Percentiles rank a stretch among this genome's conserved stretches.
phyloP scores from a whole-genome alignment of 2,888 invertebrate genomes.

The Taenaris catops region DNA sequence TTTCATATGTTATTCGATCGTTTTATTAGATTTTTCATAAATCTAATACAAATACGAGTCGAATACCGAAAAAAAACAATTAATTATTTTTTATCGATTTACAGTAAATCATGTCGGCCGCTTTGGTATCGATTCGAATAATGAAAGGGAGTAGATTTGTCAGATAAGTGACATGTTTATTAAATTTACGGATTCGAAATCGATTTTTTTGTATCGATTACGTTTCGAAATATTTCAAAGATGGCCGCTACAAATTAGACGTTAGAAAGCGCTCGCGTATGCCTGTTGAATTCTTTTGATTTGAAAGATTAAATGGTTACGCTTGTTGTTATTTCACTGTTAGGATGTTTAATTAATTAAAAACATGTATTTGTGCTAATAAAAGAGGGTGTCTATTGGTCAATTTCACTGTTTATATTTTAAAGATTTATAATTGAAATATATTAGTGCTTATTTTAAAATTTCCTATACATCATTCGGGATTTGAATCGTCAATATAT shows the following conservation, averaged over 20 bases:
- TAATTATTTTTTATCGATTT: constrained; percentile 47
- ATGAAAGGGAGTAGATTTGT: constrained; percentile 51
- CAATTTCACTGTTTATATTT: too few species aligned
- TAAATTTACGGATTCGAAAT: constrained; percentile 30
- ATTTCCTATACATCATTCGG: too few species aligned
- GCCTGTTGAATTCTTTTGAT: too few species aligned
- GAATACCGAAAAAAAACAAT: constrained; percentile 47
- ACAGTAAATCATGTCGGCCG: constrained; percentile 54
- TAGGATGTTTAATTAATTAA: too few species aligned
- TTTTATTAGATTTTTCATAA: constrained; percentile 22
- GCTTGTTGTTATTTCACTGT: too few species aligned
- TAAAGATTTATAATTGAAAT: too few species aligned
- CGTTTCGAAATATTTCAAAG: constrained; percentile 44
- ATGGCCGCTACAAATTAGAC: constrained; percentile 31
- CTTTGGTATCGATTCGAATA: constrained; percentile 45
- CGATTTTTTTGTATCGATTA: constrained; percentile 50
- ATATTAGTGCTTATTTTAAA: too few species aligned
- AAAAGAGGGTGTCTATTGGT: too few species aligned
- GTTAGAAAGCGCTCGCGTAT: constrained; percentile 41
- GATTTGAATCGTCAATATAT: too few species aligned
- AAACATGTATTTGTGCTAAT: too few species aligned
- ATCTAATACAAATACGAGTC: constrained; percentile 30
- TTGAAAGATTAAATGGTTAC: too few species aligned
- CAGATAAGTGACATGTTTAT: constrained; percentile 32
- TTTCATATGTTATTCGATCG: constrained; percentile 20